phyloP scores from a whole-genome alignment of 2,888 invertebrate genomes.

The Cephus rjabovi region DNA sequence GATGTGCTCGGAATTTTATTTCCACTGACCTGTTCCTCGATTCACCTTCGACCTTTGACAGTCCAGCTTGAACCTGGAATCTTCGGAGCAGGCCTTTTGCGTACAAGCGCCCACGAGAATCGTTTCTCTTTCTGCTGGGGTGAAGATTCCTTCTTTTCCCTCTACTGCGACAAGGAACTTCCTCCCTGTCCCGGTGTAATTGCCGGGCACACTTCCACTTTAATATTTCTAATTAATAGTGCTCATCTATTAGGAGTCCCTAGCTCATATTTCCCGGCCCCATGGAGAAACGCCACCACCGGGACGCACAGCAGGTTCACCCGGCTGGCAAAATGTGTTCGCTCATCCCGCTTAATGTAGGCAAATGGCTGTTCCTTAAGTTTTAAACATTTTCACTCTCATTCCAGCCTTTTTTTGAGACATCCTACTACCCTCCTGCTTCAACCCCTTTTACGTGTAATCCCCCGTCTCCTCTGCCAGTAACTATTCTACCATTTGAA shows the following conservation, averaged over 20 bases:
- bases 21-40: no score
- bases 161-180: conserved; percentile 8
- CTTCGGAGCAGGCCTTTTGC: no score
- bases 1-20: no score
- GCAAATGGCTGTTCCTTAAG: conserved; percentile 52
- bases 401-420: neutral
- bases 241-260: conserved; percentile 54
- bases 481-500: conserved; percentile 21
- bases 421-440: neutral
- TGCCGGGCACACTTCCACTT: conserved; percentile 51
- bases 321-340: conserved; percentile 39
- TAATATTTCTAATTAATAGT: conserved; percentile 62
- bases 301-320: conserved; percentile 19
- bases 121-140: neutral
- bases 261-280: conserved; percentile 50
- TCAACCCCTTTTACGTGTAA: neutral
- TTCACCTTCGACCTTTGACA: no score
- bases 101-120: neutral
- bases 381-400: conserved; percentile 37
- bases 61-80: no score
- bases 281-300: conserved; percentile 1
- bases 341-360: conserved; percentile 39
- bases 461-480: conserved; percentile 1
- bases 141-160: no score
- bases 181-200: conserved; percentile 37